Conservation (phyloP, 1,140 invertebrate species). For the Berghia stephanieae region DNA sequence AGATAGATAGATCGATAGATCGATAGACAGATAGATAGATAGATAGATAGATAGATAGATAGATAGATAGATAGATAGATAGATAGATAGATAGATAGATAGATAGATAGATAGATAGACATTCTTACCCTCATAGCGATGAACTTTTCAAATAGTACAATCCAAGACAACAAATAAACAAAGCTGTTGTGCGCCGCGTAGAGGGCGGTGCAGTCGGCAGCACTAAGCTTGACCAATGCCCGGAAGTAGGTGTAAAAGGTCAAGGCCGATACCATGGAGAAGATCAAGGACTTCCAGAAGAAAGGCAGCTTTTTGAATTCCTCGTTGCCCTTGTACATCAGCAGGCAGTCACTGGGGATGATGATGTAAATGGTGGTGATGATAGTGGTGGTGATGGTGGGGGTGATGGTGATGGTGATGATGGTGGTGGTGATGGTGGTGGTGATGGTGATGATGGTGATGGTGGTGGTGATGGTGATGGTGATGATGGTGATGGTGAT, state of each 20-base stretch:
- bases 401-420: too few species aligned
- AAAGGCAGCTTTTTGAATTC: conserved; percentile 12
- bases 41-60: too few species aligned
- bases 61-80: conserved; percentile 14
- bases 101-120: not conserved
- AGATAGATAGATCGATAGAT: too few species aligned
- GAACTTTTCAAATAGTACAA: conserved; percentile 94
- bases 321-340: conserved; percentile 9
- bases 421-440: too few species aligned
- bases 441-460: too few species aligned
- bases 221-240: conserved; percentile 77
- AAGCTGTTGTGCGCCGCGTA: conserved; percentile 93
- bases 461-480: too few species aligned
- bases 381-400: too few species aligned
- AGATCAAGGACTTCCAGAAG: conserved; percentile 17
- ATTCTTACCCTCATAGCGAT: conserved; percentile 89
- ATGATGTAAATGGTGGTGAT: too few species aligned
- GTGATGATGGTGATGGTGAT: too few species aligned
- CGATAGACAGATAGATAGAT: too few species aligned
- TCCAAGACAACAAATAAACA: conserved; percentile 94
- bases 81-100: conserved; percentile 22
- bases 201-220: conserved; percentile 90
- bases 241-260: conserved; percentile 23
- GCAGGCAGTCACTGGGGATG: conserved; percentile 15
- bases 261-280: not conserved